These are phyloP conservation scores for Saguinus midas DNA, from an alignment of 2,113 vertebrate genomes.

Conservation along the genomic window DNA sequence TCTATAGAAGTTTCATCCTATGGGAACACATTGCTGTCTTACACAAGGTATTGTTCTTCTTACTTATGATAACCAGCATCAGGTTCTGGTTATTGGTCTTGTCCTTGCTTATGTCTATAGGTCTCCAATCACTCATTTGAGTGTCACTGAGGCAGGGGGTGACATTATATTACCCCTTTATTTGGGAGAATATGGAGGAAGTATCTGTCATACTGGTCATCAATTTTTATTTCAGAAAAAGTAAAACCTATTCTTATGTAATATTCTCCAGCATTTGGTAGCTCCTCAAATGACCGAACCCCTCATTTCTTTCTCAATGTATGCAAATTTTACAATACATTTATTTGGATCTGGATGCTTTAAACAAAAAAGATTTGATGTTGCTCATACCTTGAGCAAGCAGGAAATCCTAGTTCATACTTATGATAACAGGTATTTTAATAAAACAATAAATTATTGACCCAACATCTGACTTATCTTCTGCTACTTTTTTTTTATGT, in stretches of 20 bases:
- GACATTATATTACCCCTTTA: neutral
- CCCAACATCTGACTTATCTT: neutral
- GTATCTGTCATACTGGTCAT: neutral
- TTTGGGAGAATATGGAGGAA: neutral
- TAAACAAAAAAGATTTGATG: slow-evolving; percentile 27
- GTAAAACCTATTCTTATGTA: slow-evolving; percentile 47
- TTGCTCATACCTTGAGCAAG: neutral
- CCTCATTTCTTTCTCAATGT: neutral
- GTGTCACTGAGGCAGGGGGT: neutral
- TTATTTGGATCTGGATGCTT: neutral
- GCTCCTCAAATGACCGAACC: neutral
- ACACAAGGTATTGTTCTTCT: slow-evolving; percentile 55
- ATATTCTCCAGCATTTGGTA: neutral
- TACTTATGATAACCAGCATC: neutral
- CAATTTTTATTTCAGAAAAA: slow-evolving; percentile 37
- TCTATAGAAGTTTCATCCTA: slow-evolving; percentile 68
- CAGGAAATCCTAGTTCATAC: neutral
- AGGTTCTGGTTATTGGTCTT: slow-evolving; percentile 52
- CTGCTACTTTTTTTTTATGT: neutral
- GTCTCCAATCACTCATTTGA: neutral
- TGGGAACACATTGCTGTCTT: slow-evolving; percentile 61
- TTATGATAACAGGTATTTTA: slow-evolving; percentile 37
- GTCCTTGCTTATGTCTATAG: slow-evolving; percentile 53
- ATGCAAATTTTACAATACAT: neutral
- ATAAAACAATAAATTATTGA: neutral